These are phyloP conservation scores for Gnathochromis pfefferi DNA, from an alignment of 2,113 vertebrate species.

Conservation along the genomic window DNA sequence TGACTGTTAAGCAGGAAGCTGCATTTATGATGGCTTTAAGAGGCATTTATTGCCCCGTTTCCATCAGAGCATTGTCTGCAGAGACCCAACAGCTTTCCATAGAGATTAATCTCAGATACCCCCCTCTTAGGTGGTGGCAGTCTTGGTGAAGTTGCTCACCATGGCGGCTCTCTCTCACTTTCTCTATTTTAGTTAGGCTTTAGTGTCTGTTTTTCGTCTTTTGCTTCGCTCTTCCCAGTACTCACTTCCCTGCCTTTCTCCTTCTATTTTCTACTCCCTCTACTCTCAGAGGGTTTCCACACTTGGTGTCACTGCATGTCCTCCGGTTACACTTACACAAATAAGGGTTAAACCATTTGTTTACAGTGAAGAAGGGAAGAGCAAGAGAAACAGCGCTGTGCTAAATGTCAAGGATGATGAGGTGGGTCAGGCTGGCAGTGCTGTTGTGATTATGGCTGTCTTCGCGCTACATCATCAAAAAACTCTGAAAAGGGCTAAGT, in stretches of 20 bases:
- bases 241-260: neutral
- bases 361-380: conserved; percentile 30
- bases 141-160: conserved; percentile 14
- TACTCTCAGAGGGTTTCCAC: conserved; percentile 7
- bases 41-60: conserved; percentile 68
- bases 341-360: conserved; percentile 60
- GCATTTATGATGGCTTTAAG: conserved; percentile 71
- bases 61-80: conserved; percentile 59
- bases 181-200: neutral
- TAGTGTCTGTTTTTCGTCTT: neutral
- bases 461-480: conserved; percentile 39
- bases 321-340: conserved; percentile 45
- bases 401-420: conserved; percentile 71
- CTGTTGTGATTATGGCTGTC: conserved; percentile 39
- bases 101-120: conserved; percentile 64
- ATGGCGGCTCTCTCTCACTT: neutral
- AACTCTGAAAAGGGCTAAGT: conserved; percentile 37
- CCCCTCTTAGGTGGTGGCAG: conserved; percentile 51
- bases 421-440: conserved; percentile 53
- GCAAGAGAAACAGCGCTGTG: neutral
- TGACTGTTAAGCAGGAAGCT: conserved; percentile 56
- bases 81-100: conserved; percentile 67
- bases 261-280: neutral
- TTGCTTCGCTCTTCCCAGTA: neutral
- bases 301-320: conserved; percentile 21